Conservation (phyloP, 2,113 vertebrate genomes). For the Sinocyclocheilus maitianheensis region DNA sequence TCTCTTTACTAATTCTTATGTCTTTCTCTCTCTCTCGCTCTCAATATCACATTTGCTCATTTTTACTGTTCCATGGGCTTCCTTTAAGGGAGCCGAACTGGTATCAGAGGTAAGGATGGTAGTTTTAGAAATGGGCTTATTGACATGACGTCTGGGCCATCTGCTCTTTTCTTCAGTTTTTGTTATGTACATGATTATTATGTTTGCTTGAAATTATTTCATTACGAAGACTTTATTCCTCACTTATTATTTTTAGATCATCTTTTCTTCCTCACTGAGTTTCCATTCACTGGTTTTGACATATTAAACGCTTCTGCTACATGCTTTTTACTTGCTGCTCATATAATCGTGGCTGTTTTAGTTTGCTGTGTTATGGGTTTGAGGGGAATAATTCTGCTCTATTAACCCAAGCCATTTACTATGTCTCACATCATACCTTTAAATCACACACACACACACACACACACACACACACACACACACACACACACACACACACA, state of each 20-base stretch:
- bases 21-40: neutral
- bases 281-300: neutral
- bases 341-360: conserved; percentile 5
- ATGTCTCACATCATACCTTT: neutral
- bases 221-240: neutral
- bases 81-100: conserved; percentile 70
- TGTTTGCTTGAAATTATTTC: neutral
- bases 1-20: neutral
- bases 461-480: too few species aligned
- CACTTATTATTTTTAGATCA: neutral
- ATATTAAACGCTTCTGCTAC: neutral
- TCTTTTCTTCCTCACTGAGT: neutral
- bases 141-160: conserved; percentile 26
- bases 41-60: neutral
- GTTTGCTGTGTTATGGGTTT: neutral
- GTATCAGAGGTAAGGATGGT: conserved; percentile 74
- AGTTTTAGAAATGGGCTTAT: conserved; percentile 7
- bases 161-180: neutral
- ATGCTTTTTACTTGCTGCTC: neutral
- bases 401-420: neutral
- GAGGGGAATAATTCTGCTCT: neutral
- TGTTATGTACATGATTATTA: neutral
- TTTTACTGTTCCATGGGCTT: conserved; percentile 35
- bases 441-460: neutral
- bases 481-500: neutral